Evolutionary conservation across 2,113 vertebrate species (phyloP).

Genomic region (Junco hyemalis): DNA sequence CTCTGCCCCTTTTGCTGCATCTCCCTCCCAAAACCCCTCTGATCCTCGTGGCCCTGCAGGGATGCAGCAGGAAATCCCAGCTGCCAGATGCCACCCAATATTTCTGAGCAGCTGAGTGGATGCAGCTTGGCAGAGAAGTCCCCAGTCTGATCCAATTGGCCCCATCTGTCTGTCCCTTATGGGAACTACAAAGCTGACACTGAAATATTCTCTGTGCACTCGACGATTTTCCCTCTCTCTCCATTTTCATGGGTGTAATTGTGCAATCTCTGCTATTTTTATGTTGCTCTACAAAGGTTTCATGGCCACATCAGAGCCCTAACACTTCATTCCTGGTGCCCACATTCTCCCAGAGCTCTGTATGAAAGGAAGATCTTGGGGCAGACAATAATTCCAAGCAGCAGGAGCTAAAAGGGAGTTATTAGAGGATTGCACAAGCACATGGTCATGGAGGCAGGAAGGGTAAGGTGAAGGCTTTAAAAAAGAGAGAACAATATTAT

Average conservation of each 20-base stretch:
- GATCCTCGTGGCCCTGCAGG: not conserved
- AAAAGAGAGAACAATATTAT: not conserved
- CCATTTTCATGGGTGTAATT: conserved; percentile 16
- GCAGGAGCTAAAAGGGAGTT: not conserved
- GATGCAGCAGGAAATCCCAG: not conserved
- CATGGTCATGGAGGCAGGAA: not conserved
- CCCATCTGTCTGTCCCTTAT: conserved; percentile 45
- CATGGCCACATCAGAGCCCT: not conserved
- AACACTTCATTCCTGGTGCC: not conserved
- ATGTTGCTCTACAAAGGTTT: not conserved
- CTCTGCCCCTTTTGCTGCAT: not conserved
- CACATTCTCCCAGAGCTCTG: not conserved
- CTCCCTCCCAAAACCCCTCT: not conserved
- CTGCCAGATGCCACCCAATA: not conserved
- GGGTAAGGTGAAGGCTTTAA: not conserved
- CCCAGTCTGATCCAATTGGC: conserved; percentile 1
- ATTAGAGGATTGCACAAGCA: not conserved
- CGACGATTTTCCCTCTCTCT: not conserved
- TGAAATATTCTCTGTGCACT: not conserved
- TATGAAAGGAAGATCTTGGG: not conserved
- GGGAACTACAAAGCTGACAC: conserved; percentile 17
- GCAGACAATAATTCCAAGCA: not conserved
- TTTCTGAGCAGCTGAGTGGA: conserved; percentile 21
- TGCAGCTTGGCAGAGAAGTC: conserved; percentile 29
- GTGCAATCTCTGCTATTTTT: not conserved